Evolutionary conservation across 2,113 vertebrate genomes (phyloP), one percentile per base, ranked within the genome.

Genomic region (Podarcis cretensis): DNA sequence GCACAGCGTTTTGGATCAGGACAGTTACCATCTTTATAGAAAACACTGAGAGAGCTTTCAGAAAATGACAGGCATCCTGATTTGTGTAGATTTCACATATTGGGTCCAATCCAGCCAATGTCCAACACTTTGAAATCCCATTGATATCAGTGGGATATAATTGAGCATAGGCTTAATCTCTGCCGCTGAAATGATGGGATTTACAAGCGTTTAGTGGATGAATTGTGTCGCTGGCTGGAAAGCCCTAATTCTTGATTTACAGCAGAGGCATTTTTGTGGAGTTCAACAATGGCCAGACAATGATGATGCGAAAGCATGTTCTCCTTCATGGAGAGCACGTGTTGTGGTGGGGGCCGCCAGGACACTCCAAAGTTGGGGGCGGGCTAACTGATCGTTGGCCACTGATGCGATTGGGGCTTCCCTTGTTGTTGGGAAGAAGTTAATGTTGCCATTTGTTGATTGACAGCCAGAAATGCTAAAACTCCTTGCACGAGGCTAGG

Each of bases 21-120:
- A 74, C 35, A 74, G 16, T 79, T n/a, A 87, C 25, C 0, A 78
- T 83, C 90, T 93, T 32, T 91, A 91, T 89, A 87, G 83, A 37
- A 89, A 92, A 87, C 25, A 71, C 74, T 85, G 27, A 69, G n/a
- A 20, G 23, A 3, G 2, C 27, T 92, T 93, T 91, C 93, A 32
- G 48, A 32, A n/a, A 81, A 91, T 68, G n/a, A 90, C 48, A 80
- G 1, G 1, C 89, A 10, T 92, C 85, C 59, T 83, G 82, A 85
- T 94, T 92, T 90, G 1, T 9, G 76, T 73, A 84, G 84, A 43
- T 78, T 57, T 77, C 59, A 85, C 91, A 81, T 14, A 74, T 92
- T 43, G 79, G 35, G 6, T 27, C 6, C 68, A 54, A 43, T 81
- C 12, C 30, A 82, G 18, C 16, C 16, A 35, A 7, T 12, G 4